Evolutionary conservation across 2,888 invertebrate genomes (phyloP).

Genomic region (Nematopogon swammerdamellus): DNA sequence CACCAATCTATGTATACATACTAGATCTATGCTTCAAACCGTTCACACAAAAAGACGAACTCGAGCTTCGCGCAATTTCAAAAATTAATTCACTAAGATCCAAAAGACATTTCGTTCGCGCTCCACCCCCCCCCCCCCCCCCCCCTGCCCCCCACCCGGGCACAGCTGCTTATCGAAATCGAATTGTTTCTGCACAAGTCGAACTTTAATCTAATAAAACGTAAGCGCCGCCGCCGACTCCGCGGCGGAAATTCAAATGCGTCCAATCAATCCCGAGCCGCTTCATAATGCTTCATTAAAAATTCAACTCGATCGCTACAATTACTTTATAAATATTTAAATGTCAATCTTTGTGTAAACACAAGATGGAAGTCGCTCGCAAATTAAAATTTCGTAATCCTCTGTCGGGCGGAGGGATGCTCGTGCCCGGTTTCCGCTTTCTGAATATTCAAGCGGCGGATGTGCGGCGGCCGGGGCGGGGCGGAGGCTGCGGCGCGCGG

Average conservation of each 20-base stretch:
- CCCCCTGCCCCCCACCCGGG: too few species aligned
- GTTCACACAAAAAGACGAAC: too few species aligned
- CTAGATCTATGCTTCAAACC: too few species aligned
- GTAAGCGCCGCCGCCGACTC: conserved; percentile 31
- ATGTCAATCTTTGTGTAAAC: conserved; percentile 38
- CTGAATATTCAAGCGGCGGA: conserved; percentile 39
- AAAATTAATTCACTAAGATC: too few species aligned
- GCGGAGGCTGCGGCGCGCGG: conserved; percentile 9
- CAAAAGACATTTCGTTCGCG: too few species aligned
- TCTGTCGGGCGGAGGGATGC: conserved; percentile 32
- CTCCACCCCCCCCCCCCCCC: too few species aligned
- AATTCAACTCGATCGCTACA: conserved; percentile 41
- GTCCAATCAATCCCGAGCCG: conserved; percentile 43
- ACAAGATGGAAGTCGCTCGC: conserved; percentile 33
- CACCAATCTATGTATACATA: too few species aligned
- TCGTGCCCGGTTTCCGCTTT: conserved; percentile 32
- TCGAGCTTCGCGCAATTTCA: too few species aligned
- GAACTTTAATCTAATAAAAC: background rate
- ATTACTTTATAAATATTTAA: conserved; percentile 50
- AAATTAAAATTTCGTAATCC: conserved; percentile 44
- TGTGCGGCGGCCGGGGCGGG: conserved; percentile 22
- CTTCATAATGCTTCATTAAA: conserved; percentile 46
- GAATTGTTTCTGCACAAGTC: background rate
- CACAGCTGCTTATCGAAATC: background rate
- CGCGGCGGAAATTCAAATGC: conserved; percentile 44